A percentile compares a stretch with the other conserved stretches of the same genome.
These are phyloP conservation scores for Crocuta crocuta DNA, from an alignment of 2,113 vertebrate genomes.

Conservation along the genomic window DNA sequence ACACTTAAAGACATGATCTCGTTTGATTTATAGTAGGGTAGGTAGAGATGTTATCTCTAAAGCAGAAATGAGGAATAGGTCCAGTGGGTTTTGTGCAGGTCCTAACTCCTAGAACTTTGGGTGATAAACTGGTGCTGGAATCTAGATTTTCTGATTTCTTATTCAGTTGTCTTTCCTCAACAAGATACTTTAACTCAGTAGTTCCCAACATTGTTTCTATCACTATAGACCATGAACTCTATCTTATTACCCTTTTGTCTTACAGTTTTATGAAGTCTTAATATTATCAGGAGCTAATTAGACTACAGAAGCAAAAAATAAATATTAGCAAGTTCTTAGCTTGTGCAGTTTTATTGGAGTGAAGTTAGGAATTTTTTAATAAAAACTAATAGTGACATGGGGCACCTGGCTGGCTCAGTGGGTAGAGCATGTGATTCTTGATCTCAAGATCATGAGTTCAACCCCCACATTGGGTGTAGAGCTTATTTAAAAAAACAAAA, in stretches of 20 bases:
- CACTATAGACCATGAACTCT: not conserved
- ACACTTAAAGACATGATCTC: not conserved
- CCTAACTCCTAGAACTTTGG: not conserved
- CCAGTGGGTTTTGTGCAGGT: not conserved
- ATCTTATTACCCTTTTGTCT: not conserved
- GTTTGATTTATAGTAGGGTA: not conserved
- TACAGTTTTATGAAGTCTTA: constrained; percentile 1
- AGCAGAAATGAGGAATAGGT: not conserved
- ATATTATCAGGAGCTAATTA: not conserved
- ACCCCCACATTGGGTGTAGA: not conserved
- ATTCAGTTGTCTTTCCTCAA: not conserved
- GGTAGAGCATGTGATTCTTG: not conserved
- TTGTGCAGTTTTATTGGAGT: constrained; percentile 12
- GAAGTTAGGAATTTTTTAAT: constrained; percentile 30
- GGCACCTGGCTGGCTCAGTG: not conserved
- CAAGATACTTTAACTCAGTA: not conserved
- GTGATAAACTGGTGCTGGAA: not conserved
- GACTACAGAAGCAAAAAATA: constrained; percentile 43
- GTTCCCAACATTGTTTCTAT: not conserved
- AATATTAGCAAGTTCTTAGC: constrained; percentile 34
- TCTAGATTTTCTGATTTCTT: not conserved
- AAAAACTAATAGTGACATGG: not conserved
- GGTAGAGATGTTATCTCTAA: not conserved
- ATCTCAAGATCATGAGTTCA: not conserved
- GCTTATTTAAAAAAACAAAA: not conserved